Conservation (phyloP, 2,888 invertebrate species). For the Cancer borealis region DNA sequence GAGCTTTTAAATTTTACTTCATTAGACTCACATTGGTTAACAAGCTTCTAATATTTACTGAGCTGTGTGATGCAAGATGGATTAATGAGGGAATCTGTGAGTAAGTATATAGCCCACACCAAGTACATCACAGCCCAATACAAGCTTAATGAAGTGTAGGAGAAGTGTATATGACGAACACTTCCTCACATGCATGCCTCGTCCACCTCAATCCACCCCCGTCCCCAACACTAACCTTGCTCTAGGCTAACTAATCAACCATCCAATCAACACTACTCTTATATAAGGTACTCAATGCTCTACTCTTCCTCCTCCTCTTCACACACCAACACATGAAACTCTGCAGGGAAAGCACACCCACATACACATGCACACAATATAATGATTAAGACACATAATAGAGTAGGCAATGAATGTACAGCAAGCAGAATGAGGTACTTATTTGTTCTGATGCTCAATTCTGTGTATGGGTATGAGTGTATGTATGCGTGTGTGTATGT, state of each 20-base stretch:
- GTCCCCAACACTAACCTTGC: slow-evolving; percentile 46
- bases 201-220: not conserved
- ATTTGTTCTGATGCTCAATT: not conserved
- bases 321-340: not conserved
- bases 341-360: not conserved
- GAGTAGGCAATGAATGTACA: not conserved
- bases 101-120: not conserved
- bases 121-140: not conserved
- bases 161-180: not conserved
- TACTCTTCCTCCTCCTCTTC: slow-evolving; percentile 29
- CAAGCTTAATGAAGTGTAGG: not conserved
- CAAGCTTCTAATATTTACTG: not conserved
- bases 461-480: not conserved
- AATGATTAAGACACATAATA: not conserved
- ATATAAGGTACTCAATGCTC: slow-evolving; percentile 47
- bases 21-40: not conserved
- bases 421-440: not conserved
- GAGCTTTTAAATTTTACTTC: not conserved
- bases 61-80: not conserved
- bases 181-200: not conserved
- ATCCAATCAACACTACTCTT: slow-evolving; percentile 46
- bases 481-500: not conserved
- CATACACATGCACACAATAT: slow-evolving; percentile 16
- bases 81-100: not conserved
- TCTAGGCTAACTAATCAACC: slow-evolving; percentile 29